Evolutionary conservation across 37 sponge, comb jelly and placozoan species (phyloP).

Genomic region (Agelas oroides): DNA sequence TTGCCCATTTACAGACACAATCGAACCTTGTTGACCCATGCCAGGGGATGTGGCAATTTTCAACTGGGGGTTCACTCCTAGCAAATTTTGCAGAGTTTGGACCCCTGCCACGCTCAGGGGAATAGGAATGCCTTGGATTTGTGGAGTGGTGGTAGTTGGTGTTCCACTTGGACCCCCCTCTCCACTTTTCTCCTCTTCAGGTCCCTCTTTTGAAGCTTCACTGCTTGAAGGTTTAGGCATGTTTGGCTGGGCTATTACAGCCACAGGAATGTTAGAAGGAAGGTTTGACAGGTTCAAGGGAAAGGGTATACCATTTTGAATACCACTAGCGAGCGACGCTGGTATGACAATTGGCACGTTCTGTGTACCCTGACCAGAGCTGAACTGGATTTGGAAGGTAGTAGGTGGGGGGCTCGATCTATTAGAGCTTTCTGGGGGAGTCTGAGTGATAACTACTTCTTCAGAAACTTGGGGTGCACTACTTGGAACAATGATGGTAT

Average conservation of each 20-base stretch:
- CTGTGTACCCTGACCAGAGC: constrained; percentile 15
- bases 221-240: background rate
- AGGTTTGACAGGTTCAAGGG: constrained; percentile 49
- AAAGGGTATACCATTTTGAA: constrained; percentile 23
- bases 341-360: constrained; percentile 37
- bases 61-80: constrained; percentile 40
- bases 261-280: constrained; percentile 38
- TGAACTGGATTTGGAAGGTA: constrained; percentile 49
- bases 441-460: constrained; percentile 59
- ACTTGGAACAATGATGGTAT: constrained; percentile 47
- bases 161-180: background rate
- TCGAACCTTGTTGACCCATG: background rate
- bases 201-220: constrained; percentile 3
- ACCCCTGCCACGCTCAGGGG: constrained; percentile 46
- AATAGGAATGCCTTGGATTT: constrained; percentile 28
- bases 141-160: background rate
- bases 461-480: constrained; percentile 57
- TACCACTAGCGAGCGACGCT: constrained; percentile 6
- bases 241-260: constrained; percentile 43
- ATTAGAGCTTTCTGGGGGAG: constrained; percentile 24
- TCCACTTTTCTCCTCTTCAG: background rate
- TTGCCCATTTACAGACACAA: constrained; percentile 54
- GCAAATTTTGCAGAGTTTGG: constrained; percentile 39
- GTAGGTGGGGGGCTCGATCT: constrained; percentile 15
- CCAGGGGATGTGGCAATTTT: constrained; percentile 25